A percentile compares a stretch with the other conserved stretches of the same genome.
phyloP scores from a whole-genome alignment of 2,113 vertebrate genomes.

The Heterotis niloticus region DNA sequence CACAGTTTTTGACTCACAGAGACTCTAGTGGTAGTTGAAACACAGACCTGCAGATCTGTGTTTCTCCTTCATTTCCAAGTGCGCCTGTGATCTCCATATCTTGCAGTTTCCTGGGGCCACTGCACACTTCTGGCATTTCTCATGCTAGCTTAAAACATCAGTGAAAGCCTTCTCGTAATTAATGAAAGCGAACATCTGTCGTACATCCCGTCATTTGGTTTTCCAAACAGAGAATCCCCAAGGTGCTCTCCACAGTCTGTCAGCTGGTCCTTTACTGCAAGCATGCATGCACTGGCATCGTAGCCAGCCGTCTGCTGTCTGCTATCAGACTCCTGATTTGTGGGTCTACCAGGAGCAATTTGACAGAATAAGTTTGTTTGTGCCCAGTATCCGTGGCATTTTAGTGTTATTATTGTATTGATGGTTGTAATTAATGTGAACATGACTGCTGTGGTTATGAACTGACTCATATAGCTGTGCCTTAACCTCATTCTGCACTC shows the following conservation, averaged over 20 bases:
- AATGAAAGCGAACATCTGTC: background rate
- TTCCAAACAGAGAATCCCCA: background rate
- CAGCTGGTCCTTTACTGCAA: background rate
- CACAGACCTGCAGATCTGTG: background rate
- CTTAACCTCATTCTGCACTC: too few relatives aligned
- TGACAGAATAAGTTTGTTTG: background rate
- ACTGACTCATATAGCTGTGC: background rate
- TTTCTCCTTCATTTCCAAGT: background rate
- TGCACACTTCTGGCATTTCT: background rate
- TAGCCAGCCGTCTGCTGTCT: background rate
- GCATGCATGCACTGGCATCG: background rate
- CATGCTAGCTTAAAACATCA: background rate
- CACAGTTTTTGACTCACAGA: too few relatives aligned
- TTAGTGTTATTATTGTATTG: background rate
- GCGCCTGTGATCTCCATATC: background rate
- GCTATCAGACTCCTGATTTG: background rate
- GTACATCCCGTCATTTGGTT: background rate
- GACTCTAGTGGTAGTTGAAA: background rate
- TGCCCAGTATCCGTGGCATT: background rate
- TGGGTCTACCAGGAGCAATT: too few relatives aligned
- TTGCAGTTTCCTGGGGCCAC: too few relatives aligned
- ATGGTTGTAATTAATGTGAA: background rate
- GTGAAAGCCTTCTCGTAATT: background rate
- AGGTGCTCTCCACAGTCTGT: background rate
- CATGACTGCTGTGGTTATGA: background rate